Base-by-base conservation (phyloP, 2,113 vertebrate species). In the Alexandromys fortis region DNA sequence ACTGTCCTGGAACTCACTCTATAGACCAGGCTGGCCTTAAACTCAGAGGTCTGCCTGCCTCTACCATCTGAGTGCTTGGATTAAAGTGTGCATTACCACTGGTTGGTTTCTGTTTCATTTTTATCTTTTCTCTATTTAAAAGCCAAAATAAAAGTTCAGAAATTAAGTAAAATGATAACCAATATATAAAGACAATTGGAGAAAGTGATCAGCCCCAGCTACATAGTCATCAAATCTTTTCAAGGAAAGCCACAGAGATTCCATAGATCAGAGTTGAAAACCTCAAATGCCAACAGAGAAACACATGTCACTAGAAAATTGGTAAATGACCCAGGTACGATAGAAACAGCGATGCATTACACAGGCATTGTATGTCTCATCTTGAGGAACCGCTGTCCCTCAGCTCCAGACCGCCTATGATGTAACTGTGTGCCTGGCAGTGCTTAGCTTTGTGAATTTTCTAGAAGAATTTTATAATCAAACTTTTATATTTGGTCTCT, bases 401-500 rank as follows among this genome's bases (percentile, higher is more conserved):
- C 24, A 45, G 30, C 24, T 70, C n/a, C 6, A 61, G 33, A 89
- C 33, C 10, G 21, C 35, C 10, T 70, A 81, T 47, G 42, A 13
- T 45, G 72, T 22, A 3, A 30, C 47, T 10, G 12, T 65, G 49
- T 30, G 35, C 33, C n/a, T 63, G 72, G 24, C 22, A 86, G 45
- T 91, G 63, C 16, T 19, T 73, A 61, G 49, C 26, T 92, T 70
- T 49, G 38, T 68, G 42, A 58, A 90, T 93, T 96, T 94, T 95
- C 49, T 93, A 90, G 12, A 90, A 11, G 94, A 87, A n/a, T 45
- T 72, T 81, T 28, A 61, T 7, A 93, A 61, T 78, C n/a, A 1
- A 11, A 42, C 91, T 93, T 97, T 95, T 91, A 86, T 49, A n/a
- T 73, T 86, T 91, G 45, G 90, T 86, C 9, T 92, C 85, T 77